Percentiles rank a stretch among this genome's conserved stretches.
These are phyloP conservation scores for Drosophila ercepeae DNA, from an alignment of 1,140 invertebrate genomes.

Conservation along the genomic window DNA sequence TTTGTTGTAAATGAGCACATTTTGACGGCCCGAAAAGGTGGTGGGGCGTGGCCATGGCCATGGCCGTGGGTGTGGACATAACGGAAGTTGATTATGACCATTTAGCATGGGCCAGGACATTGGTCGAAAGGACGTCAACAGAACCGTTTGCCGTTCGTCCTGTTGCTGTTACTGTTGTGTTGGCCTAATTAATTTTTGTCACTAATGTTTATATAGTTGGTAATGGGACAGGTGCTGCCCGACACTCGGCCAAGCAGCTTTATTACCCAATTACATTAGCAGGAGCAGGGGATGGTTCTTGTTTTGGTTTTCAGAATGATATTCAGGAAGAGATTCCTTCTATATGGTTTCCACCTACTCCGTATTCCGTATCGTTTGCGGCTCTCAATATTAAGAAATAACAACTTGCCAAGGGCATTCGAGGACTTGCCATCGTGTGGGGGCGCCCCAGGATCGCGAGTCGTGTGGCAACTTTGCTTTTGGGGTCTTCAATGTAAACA, in stretches of 20 bases:
- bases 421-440: constrained; percentile 2
- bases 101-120: constrained; percentile 60
- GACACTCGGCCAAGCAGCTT: constrained; percentile 49
- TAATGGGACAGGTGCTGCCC: constrained; percentile 36
- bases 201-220: constrained; percentile 58
- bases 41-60: not conserved
- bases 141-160: constrained; percentile 18
- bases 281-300: constrained; percentile 15
- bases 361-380: constrained; percentile 40
- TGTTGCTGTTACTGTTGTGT: constrained; percentile 21
- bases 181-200: constrained; percentile 74
- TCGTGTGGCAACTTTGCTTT: constrained; percentile 54
- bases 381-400: constrained; percentile 79
- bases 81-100: constrained; percentile 77
- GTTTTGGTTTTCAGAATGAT: too few relatives aligned
- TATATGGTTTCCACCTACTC: not conserved
- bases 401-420: constrained; percentile 60
- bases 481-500: constrained; percentile 77
- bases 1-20: constrained; percentile 73
- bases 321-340: constrained; percentile 19
- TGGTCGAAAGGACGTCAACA: not conserved
- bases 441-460: not conserved
- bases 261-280: constrained; percentile 78
- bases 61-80: constrained; percentile 42
- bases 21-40: not conserved